phyloP scores from a whole-genome alignment of 2,113 vertebrate species.

The Speoplatyrhinus poulsoni region DNA sequence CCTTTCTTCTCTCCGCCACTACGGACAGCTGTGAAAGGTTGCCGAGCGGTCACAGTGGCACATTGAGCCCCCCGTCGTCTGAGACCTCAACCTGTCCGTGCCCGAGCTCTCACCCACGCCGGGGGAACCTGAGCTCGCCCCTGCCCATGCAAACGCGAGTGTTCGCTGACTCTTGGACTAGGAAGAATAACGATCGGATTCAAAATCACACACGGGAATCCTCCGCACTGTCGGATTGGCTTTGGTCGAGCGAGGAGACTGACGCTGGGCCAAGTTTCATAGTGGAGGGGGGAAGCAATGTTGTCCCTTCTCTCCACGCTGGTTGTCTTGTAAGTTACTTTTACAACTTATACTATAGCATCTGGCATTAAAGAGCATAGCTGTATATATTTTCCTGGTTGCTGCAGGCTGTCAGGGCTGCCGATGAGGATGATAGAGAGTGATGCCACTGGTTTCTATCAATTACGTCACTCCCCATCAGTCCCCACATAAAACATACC shows the following conservation, averaged over 20 bases:
- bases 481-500: constrained; percentile 64
- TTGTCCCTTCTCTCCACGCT: constrained; percentile 82
- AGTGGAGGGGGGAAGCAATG: constrained; percentile 81
- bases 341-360: constrained; percentile 23
- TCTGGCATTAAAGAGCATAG: background rate
- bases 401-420: background rate
- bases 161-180: constrained; percentile 70
- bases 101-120: constrained; percentile 45
- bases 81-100: constrained; percentile 42
- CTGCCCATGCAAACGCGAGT: constrained; percentile 75
- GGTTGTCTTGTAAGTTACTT: constrained; percentile 80
- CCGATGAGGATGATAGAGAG: constrained; percentile 45
- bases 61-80: constrained; percentile 51
- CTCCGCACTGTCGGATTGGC: constrained; percentile 71
- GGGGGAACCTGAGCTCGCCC: constrained; percentile 66
- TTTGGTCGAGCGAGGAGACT: constrained; percentile 70
- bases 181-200: constrained; percentile 66
- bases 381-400: constrained; percentile 26
- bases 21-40: constrained; percentile 74
- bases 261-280: constrained; percentile 75
- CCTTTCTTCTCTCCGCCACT: constrained; percentile 53
- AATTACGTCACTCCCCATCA: constrained; percentile 67
- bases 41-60: constrained; percentile 71
- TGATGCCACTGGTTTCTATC: constrained; percentile 37
- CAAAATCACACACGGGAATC: constrained; percentile 57